A percentile compares a stretch with the other conserved stretches of the same genome.
Evolutionary conservation across 2,888 invertebrate species (phyloP).

Genomic region (Mesochorus sp.): DNA sequence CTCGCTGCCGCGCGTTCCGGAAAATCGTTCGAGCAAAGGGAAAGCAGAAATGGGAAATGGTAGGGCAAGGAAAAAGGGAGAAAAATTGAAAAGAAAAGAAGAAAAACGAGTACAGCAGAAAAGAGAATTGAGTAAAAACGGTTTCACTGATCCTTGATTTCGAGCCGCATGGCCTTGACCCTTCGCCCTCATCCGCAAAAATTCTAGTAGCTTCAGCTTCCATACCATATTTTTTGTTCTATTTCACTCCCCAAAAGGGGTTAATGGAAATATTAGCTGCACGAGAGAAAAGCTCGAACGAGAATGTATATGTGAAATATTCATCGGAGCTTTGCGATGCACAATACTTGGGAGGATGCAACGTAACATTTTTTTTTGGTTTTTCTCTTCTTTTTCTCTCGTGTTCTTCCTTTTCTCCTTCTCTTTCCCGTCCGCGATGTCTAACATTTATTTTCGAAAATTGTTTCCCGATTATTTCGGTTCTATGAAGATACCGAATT

Average conservation of each 20-base stretch:
- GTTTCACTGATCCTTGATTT: slow-evolving; percentile 25
- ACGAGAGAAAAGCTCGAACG: background rate
- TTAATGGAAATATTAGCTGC: background rate
- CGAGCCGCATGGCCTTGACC: slow-evolving; percentile 42
- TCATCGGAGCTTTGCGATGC: slow-evolving; percentile 22
- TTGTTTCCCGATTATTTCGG: no score
- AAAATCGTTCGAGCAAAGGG: slow-evolving; percentile 21
- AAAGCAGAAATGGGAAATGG: slow-evolving; percentile 20
- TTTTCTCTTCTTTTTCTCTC: background rate
- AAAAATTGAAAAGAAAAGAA: background rate
- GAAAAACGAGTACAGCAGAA: no score
- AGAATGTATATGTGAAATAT: slow-evolving; percentile 27
- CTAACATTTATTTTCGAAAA: no score
- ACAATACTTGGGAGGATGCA: no score
- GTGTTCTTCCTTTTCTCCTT: no score
- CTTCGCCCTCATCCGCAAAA: background rate
- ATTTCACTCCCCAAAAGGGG: background rate
- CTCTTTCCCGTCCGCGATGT: no score
- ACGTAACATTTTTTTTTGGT: no score
- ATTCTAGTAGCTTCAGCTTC: no score
- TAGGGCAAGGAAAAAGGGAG: slow-evolving; percentile 11
- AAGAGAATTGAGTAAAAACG: background rate
- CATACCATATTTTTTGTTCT: background rate
- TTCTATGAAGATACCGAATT: no score
- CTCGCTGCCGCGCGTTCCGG: slow-evolving; percentile 25